These are phyloP conservation scores for Hylomyscus alleni DNA, from an alignment of 2,797 vertebrate species.

Conservation along the genomic window DNA sequence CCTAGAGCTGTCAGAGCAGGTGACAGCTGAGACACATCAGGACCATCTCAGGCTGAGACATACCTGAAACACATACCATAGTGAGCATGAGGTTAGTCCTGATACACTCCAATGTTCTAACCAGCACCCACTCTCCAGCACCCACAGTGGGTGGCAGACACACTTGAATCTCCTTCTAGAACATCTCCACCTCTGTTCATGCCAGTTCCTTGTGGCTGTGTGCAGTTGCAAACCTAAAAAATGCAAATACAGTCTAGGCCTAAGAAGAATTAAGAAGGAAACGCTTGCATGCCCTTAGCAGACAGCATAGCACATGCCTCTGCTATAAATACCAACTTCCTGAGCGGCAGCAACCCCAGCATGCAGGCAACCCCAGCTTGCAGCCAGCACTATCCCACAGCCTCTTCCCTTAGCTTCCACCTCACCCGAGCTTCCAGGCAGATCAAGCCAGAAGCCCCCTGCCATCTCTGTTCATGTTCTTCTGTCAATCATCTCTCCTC, in stretches of 20 bases:
- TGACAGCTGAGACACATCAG: background rate
- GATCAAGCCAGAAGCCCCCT: too few relatives aligned
- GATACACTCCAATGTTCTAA: background rate
- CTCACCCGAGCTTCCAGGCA: background rate
- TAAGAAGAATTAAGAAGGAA: background rate
- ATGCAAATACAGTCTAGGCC: background rate
- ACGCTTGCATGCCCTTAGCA: background rate
- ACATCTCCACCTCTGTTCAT: background rate
- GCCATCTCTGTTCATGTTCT: background rate
- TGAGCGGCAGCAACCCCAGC: background rate
- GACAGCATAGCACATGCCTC: background rate
- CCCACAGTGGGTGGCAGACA: background rate
- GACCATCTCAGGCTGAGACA: background rate
- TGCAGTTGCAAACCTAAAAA: background rate
- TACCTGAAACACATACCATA: background rate
- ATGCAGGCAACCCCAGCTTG: background rate
- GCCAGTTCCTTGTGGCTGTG: fast-evolving
- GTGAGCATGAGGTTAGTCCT: background rate
- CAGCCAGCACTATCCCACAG: background rate
- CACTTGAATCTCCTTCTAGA: background rate
- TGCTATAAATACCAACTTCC: background rate
- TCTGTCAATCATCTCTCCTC: background rate
- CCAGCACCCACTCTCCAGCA: background rate
- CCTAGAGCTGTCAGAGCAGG: fast-evolving
- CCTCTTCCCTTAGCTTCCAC: background rate